Evolutionary conservation across 2,797 vertebrate genomes (phyloP).

Genomic region (Gouania willdenowi): DNA sequence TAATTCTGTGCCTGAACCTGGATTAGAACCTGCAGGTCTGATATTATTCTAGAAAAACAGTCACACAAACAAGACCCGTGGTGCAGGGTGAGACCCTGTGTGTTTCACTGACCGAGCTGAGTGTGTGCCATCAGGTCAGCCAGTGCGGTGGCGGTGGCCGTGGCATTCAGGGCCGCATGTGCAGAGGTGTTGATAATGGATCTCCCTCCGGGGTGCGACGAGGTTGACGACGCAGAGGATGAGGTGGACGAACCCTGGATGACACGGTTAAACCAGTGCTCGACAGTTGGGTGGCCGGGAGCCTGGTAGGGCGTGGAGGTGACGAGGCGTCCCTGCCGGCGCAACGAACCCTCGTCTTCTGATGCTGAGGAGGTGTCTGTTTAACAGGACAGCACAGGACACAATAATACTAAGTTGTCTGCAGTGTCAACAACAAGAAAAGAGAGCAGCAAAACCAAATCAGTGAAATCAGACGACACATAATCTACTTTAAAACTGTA

Average conservation of each 20-base stretch:
- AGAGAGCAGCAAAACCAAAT: conserved; percentile 1
- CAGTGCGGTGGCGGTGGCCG: conserved; percentile 79
- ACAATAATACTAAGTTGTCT: conserved; percentile 31
- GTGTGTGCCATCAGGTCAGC: conserved; percentile 89
- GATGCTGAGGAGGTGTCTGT: conserved; percentile 97
- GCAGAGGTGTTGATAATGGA: conserved; percentile 79
- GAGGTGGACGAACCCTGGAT: conserved; percentile 97
- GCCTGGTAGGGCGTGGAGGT: conserved; percentile 87
- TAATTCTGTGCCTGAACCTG: too few relatives aligned
- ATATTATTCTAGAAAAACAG: too few relatives aligned
- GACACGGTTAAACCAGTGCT: conserved; percentile 93
- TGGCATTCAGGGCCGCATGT: conserved; percentile 83
- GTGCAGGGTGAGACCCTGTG: conserved; percentile 10
- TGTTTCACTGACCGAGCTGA: conserved; percentile 89
- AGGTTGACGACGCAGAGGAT: conserved; percentile 96
- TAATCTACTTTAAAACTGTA: too few relatives aligned
- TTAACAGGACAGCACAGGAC: conserved; percentile 64
- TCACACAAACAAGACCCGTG: too few relatives aligned
- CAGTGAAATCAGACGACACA: too few relatives aligned
- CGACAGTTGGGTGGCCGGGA: conserved; percentile 83
- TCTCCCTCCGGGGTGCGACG: conserved; percentile 93
- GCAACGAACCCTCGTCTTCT: conserved; percentile 95
- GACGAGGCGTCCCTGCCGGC: conserved; percentile 84
- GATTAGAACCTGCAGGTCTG: too few relatives aligned
- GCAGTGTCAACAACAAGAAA: conserved; percentile 19